Evolutionary conservation across 2,888 invertebrate species (phyloP).

Genomic region (Tuta absoluta): DNA sequence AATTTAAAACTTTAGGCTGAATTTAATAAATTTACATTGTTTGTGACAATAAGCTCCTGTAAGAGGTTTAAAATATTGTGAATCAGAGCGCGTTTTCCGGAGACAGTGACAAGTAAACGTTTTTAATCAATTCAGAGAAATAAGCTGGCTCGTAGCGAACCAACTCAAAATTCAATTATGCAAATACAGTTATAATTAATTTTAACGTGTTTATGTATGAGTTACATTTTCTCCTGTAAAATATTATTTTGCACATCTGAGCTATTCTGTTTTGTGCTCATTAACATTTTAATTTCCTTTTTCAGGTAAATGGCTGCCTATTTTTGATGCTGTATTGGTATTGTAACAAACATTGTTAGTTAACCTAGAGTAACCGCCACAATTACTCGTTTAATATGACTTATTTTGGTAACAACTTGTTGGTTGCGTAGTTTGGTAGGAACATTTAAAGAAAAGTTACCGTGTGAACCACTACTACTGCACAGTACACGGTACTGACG

Average conservation of each 20-base stretch:
- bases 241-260: neutral
- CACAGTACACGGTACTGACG: conserved; percentile 5
- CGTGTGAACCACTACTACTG: conserved; percentile 12
- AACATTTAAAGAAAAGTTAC: neutral
- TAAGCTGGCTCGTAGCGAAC: conserved; percentile 36
- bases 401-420: neutral
- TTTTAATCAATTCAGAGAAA: conserved; percentile 5
- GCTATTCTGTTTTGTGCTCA: neutral
- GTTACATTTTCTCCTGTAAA: neutral
- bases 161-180: conserved; percentile 51
- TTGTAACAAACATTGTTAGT: neutral
- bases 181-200: conserved; percentile 40
- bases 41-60: conserved; percentile 4
- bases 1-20: neutral
- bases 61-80: conserved; percentile 7
- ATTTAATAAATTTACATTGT: conserved; percentile 3
- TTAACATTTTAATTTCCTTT: conserved; percentile 30
- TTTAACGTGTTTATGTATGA: conserved; percentile 37
- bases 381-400: neutral
- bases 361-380: conserved; percentile 28
- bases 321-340: conserved; percentile 29
- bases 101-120: conserved; percentile 7
- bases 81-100: neutral
- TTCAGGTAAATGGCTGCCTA: conserved; percentile 48
- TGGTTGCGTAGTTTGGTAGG: neutral